phyloP scores from a whole-genome alignment of 2,888 invertebrate species.

The Zaprionus bogoriensis region DNA sequence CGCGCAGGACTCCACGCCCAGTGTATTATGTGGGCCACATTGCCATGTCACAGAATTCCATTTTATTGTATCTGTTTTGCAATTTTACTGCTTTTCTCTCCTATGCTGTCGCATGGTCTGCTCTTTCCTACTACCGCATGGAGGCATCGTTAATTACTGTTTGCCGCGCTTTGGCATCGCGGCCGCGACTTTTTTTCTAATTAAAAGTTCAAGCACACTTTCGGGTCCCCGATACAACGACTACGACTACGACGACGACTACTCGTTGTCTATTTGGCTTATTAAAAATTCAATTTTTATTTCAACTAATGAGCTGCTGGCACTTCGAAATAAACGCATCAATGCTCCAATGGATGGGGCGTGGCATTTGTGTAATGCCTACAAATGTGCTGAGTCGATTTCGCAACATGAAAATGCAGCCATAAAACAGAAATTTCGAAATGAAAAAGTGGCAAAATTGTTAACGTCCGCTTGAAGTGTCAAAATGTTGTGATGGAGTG shows the following conservation, averaged over 20 bases:
- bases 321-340: slow-evolving; percentile 16
- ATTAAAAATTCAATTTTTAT: slow-evolving; percentile 21
- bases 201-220: slow-evolving; percentile 54
- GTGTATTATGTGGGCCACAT: slow-evolving; percentile 1
- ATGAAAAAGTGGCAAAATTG: neutral
- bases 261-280: slow-evolving; percentile 15
- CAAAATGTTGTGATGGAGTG: neutral
- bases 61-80: slow-evolving; percentile 7
- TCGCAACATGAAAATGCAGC: neutral
- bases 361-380: neutral
- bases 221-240: neutral
- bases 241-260: slow-evolving; percentile 16
- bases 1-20: neutral
- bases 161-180: slow-evolving; percentile 23
- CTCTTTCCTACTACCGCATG: neutral
- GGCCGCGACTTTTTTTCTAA: slow-evolving; percentile 53
- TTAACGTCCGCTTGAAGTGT: neutral
- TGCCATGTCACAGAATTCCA: slow-evolving; percentile 10
- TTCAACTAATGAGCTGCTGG: slow-evolving; percentile 27
- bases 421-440: neutral
- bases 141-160: slow-evolving; percentile 36
- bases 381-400: neutral
- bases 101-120: neutral
- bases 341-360: neutral
- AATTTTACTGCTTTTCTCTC: neutral